phyloP scores from a whole-genome alignment of 2,113 vertebrate species.

The Paradoxurus hermaphroditus region DNA sequence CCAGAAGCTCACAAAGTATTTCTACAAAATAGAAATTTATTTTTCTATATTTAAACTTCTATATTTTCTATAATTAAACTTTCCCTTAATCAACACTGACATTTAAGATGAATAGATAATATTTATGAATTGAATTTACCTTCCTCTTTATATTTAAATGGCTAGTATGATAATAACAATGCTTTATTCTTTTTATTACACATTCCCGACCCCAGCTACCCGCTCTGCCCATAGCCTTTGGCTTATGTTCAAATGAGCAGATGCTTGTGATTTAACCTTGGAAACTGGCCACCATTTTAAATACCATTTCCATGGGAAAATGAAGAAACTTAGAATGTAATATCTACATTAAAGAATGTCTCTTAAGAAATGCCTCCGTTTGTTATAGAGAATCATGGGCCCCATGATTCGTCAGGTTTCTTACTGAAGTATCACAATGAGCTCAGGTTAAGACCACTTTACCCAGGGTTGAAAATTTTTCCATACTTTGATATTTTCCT shows the following conservation, averaged over 20 bases:
- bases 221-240: too few relatives aligned
- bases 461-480: background rate
- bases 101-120: background rate
- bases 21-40: too few relatives aligned
- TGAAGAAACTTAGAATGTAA: background rate
- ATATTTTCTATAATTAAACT: background rate
- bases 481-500: background rate
- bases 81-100: background rate
- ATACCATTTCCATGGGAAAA: background rate
- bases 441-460: background rate
- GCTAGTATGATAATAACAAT: background rate
- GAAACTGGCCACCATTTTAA: background rate
- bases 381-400: background rate
- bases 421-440: background rate
- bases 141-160: background rate
- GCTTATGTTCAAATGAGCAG: background rate
- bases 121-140: background rate
- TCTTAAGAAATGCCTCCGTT: background rate
- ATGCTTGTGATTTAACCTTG: background rate
- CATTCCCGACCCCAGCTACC: too few relatives aligned
- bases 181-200: background rate
- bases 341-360: background rate
- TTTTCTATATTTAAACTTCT: background rate
- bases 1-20: background rate
- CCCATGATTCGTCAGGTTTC: background rate